Base-by-base conservation (phyloP, 23 tunicate genomes). In the Trididemnum nubilum region DNA sequence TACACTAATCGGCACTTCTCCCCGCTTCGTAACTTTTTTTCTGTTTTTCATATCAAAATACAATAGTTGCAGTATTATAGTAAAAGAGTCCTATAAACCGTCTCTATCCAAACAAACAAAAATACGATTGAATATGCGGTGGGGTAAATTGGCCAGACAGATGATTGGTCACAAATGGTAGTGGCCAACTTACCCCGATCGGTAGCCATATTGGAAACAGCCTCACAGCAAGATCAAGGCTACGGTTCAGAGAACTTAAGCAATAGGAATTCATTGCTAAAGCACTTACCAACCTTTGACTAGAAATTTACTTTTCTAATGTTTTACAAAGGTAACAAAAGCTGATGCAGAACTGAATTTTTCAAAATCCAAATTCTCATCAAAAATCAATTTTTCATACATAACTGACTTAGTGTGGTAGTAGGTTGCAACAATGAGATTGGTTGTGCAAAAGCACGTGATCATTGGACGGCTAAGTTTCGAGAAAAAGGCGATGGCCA, bases 381-480 rank as follows among this genome's bases (percentile, higher is more conserved):
- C 54, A 44, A 44, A 44, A 44, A 44, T 44, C 54, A 44, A 15
- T 44, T 44, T 44, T 44, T 44, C n/a, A n/a, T n/a, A n/a, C n/a
- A n/a, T n/a, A n/a, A n/a, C n/a, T 44, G 15, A 44, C 15, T 44
- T 44, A 44, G 54, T 44, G 54, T 44, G 54, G 54, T 44, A 44
- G 54, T 44, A 44, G 54, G 54, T 44, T 44, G 54, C 54, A 44
- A 44, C 54, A 44, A 44, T 44, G 54, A 44, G 54, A 44, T 44
- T 44, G 54, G 15, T 44, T 44, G 54, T 44, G 54, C 54, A 9
- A 44, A 44, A 44, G 54, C 54, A 44, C 54, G 54, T 44, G 54
- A 44, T 15, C 54, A 44, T 44, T 44, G 54, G 9, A 44, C 54
- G 9, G 54, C 54, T 44, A 44, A 44, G 9, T 44, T 44, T 44